Base-by-base conservation (phyloP, 2,888 invertebrate species). In the Xestia ashworthii region DNA sequence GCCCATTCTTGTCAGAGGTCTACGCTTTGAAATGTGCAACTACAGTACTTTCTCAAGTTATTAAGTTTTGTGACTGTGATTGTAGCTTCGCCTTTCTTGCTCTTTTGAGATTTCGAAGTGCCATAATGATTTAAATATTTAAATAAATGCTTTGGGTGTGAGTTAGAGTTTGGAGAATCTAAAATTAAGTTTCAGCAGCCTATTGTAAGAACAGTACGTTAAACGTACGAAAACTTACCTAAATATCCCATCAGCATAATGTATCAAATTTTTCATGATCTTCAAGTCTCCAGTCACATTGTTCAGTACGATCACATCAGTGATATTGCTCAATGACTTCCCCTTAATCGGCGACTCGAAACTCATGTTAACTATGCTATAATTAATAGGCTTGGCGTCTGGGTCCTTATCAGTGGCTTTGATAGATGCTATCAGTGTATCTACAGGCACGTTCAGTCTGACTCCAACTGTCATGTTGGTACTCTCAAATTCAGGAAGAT, bases 391-490 rank as follows among this genome's bases (percentile, higher is more conserved):
- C 3, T 96, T 90, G 0, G 98, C 97, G 73, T 97, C 97, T 0
- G 98, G 97, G 89, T 98, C 98, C 0, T 96, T 95, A 90, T 98
- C 98, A 5, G 91, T 94, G 0, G 98, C 98, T 85, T 97, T 97
- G 5, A 98, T 92, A 0, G 97, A 97, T 0, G 98, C 97, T 50
- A 98, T 97, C 25, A 97, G 96, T 0, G 98, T 98, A 82, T 98
- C 98, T 46, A 98, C 97, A 1, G 98, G 98, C 0, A 98, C 98
- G 90, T 98, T 98, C 1, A 98, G 95, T 64, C 98, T 97, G 0
- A 98, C 98, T 2, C 98, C 98, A 11, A 98, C 94, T 0, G 98
- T 98, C 80, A 97, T 93, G 82, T 97, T 97, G 5, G 97, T 96
- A 44, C 96, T 97, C 60, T 95, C 96, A 81, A 98, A 98, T 84